These are phyloP conservation scores for Drosophila multiciliata DNA, from an alignment of 2,888 invertebrate species.

Conservation along the genomic window DNA sequence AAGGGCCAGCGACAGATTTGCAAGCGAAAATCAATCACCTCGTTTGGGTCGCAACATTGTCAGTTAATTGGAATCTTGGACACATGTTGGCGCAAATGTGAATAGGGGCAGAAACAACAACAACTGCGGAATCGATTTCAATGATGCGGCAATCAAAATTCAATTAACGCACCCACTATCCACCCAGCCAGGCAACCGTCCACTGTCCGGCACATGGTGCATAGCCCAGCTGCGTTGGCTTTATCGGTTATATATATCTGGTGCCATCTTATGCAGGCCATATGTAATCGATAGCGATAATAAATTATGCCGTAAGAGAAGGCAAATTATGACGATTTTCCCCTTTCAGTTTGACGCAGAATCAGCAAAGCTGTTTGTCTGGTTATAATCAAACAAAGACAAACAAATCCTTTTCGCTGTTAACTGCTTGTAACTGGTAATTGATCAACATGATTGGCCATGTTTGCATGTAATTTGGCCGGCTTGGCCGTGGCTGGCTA, in stretches of 20 bases:
- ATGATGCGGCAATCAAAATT: slow-evolving; percentile 77
- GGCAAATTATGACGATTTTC: background rate
- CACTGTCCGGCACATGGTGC: background rate
- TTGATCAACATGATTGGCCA: slow-evolving; percentile 77
- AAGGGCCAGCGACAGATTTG: slow-evolving; percentile 38
- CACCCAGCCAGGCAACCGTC: slow-evolving; percentile 1
- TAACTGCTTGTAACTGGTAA: slow-evolving; percentile 62
- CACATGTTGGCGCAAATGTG: slow-evolving; percentile 59
- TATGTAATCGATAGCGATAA: slow-evolving; percentile 12
- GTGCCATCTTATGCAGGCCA: slow-evolving; percentile 18
- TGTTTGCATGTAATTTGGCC: slow-evolving; percentile 81
- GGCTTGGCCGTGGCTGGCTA: slow-evolving; percentile 50
- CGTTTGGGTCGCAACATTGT: slow-evolving; percentile 39
- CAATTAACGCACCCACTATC: slow-evolving; percentile 67
- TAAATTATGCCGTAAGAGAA: background rate
- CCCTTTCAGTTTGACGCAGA: background rate
- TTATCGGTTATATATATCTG: slow-evolving; percentile 1
- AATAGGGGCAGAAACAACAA: slow-evolving; percentile 7
- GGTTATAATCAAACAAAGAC: background rate
- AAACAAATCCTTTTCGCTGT: slow-evolving; percentile 8
- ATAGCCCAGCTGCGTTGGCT: slow-evolving; percentile 8
- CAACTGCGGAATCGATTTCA: slow-evolving; percentile 57
- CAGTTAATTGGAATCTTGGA: slow-evolving; percentile 78
- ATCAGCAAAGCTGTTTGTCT: slow-evolving; percentile 1
- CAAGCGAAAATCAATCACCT: slow-evolving; percentile 73